A percentile compares a stretch with the other conserved stretches of the same genome.
These are phyloP conservation scores for Leptestheria dahalacensis DNA, from an alignment of 1,140 invertebrate genomes.

Conservation along the genomic window DNA sequence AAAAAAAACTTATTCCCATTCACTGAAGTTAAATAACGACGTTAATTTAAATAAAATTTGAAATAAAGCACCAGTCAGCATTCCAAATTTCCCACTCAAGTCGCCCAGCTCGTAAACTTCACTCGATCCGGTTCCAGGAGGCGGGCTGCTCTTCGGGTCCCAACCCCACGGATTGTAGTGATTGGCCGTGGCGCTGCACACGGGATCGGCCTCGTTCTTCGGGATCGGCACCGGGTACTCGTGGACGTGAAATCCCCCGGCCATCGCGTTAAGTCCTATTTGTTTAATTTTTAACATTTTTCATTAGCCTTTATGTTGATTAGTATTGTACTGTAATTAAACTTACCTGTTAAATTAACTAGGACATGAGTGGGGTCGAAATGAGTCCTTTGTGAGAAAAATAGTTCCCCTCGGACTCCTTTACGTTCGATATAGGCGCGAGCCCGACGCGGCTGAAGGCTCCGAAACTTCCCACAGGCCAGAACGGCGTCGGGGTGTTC, in stretches of 20 bases:
- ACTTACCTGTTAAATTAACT: conserved; percentile 44
- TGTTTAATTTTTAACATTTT: neutral
- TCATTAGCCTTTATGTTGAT: conserved; percentile 10
- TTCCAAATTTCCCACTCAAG: conserved; percentile 65
- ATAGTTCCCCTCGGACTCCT: conserved; percentile 65
- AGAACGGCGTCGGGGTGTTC: conserved; percentile 60
- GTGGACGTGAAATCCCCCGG: conserved; percentile 35
- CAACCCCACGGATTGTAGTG: conserved; percentile 37
- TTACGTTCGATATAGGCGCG: conserved; percentile 58
- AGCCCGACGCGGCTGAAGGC: conserved; percentile 22
- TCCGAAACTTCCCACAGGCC: conserved; percentile 61
- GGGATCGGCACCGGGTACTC: conserved; percentile 31
- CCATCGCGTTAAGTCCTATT: conserved; percentile 32
- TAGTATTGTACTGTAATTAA: no score
- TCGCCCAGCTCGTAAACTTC: conserved; percentile 80
- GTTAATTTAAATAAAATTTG: neutral
- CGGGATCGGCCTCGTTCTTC: conserved; percentile 21
- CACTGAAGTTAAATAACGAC: no score
- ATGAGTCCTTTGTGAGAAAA: conserved; percentile 60
- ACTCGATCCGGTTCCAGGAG: conserved; percentile 52
- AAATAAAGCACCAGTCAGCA: conserved; percentile 21
- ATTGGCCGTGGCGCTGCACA: conserved; percentile 28
- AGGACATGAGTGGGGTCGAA: conserved; percentile 69
- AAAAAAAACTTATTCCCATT: neutral
- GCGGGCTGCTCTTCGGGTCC: conserved; percentile 23